A percentile compares a stretch with the other conserved stretches of the same genome.
These are phyloP conservation scores for Erythrolamprus reginae DNA, from an alignment of 2,113 vertebrate species.

Conservation along the genomic window DNA sequence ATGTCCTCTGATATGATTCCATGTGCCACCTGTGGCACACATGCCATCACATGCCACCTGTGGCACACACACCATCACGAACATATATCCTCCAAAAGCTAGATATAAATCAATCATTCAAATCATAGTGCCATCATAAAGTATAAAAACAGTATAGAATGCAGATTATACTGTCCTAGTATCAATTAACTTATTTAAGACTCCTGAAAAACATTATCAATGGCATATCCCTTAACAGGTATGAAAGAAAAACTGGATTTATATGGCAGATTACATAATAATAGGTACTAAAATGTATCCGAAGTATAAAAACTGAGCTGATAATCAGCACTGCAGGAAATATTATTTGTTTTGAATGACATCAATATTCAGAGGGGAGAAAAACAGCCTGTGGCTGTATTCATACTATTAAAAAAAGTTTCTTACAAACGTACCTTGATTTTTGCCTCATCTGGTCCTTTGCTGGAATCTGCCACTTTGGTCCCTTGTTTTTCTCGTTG, in stretches of 20 bases:
- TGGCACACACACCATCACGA: too few relatives aligned
- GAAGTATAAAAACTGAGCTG: background rate
- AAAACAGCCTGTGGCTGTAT: background rate
- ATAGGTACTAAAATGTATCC: background rate
- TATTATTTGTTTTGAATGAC: background rate
- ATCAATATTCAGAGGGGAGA: background rate
- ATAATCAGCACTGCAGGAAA: background rate
- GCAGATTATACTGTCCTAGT: background rate
- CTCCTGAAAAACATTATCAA: background rate
- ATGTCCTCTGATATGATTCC: too few relatives aligned
- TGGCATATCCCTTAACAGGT: background rate
- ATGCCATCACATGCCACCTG: too few relatives aligned
- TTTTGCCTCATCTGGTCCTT: conserved; percentile 96
- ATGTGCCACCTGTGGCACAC: too few relatives aligned
- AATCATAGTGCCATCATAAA: background rate
- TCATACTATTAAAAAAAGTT: background rate
- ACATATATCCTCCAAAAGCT: background rate
- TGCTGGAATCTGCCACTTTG: conserved; percentile 91
- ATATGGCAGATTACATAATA: background rate
- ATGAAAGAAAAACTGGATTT: background rate
- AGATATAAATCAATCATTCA: background rate
- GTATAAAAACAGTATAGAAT: background rate
- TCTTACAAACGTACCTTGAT: conserved; percentile 80
- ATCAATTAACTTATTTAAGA: background rate
- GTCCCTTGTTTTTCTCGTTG: conserved; percentile 98